Conservation (phyloP, 1,140 invertebrate genomes). For the Drosophila chauvacae region DNA sequence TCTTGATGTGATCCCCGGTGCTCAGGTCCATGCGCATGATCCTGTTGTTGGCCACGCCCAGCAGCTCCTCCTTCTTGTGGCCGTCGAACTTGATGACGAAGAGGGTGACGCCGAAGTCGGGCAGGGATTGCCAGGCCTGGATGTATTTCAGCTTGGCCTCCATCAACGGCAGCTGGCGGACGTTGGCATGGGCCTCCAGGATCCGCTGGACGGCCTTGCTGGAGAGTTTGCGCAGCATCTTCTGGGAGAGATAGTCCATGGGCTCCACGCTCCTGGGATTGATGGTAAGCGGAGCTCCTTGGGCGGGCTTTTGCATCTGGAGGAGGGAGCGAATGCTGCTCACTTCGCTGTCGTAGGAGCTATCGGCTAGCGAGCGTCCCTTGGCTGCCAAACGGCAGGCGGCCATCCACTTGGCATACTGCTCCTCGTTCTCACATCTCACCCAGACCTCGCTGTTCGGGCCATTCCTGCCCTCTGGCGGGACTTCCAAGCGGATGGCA, state of each 20-base stretch:
- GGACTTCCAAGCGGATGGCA: conserved; percentile 97
- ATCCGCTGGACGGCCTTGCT: conserved; percentile 94
- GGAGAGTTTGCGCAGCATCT: conserved; percentile 92
- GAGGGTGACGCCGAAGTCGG: conserved; percentile 97
- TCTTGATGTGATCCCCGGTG: conserved; percentile 97
- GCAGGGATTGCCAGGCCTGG: conserved; percentile 98
- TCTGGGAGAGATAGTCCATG: conserved; percentile 95
- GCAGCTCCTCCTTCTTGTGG: conserved; percentile 94
- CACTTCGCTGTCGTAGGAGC: conserved; percentile 96
- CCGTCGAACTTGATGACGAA: conserved; percentile 98
- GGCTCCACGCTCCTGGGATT: conserved; percentile 92
- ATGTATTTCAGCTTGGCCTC: conserved; percentile 99
- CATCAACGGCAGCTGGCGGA: conserved; percentile 94
- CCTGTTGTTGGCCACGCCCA: conserved; percentile 97
- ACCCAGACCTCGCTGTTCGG: conserved; percentile 94
- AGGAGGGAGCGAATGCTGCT: conserved; percentile 94
- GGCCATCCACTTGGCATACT: conserved; percentile 99
- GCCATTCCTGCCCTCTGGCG: conserved; percentile 92
- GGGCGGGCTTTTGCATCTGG: conserved; percentile 94
- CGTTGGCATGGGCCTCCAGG: conserved; percentile 98
- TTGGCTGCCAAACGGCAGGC: conserved; percentile 97
- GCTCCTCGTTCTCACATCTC: conserved; percentile 96
- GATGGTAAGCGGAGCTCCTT: conserved; percentile 88
- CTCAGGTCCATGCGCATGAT: conserved; percentile 97
- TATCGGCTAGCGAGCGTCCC: conserved; percentile 96